Base-by-base conservation (phyloP, 2,113 vertebrate genomes). In the Mus spicilegus region DNA sequence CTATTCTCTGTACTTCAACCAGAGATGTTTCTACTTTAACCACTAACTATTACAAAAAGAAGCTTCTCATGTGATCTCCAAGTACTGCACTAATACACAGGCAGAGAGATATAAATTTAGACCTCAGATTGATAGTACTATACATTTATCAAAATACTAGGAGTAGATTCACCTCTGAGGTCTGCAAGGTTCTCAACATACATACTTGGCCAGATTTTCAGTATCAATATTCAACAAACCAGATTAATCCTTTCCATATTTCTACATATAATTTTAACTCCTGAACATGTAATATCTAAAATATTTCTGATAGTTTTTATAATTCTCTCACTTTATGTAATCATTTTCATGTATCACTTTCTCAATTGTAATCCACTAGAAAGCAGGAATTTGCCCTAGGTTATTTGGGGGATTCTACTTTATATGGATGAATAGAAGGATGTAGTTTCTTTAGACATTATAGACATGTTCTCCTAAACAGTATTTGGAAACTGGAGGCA, bases 281-380 rank as follows among this genome's bases (percentile, higher is more conserved):
- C 20, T 46, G 12, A 87, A 95, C n/a, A 20, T 26, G 24, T 36
- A 22, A 3, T 7, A 19, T 33, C 12, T n/a, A 61, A 14, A 61
- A 56, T 81, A 42, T 22, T 73, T 51, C 24, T 70, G 5, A 3
- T 4, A 49, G 61, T 1, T 51, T 76, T 90, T 61, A 28, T 70
- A 51, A 73, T 36, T 36, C 20, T n/a, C 0, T 58, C 0, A 11
- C 0, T n/a, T 0, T 72, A 16, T 39, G 11, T 8, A 67, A 17
- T 80, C 30, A 39, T 72, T 36, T 42, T 42, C 42, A 42, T 42
- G 3, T 42, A 42, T 42, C 42, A 42, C 42, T 42, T 42, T 42
- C 33, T 17, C 19, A 36, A 4, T 3, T 67, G 17, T 80, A 10
- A 5, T 63, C 4, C 19, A 36, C 1, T n/a, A 65, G 16, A 77